Evolutionary conservation across 2,113 vertebrate species (phyloP), one percentile per base, ranked within the genome.

Genomic region (Stigmatopora nigra): DNA sequence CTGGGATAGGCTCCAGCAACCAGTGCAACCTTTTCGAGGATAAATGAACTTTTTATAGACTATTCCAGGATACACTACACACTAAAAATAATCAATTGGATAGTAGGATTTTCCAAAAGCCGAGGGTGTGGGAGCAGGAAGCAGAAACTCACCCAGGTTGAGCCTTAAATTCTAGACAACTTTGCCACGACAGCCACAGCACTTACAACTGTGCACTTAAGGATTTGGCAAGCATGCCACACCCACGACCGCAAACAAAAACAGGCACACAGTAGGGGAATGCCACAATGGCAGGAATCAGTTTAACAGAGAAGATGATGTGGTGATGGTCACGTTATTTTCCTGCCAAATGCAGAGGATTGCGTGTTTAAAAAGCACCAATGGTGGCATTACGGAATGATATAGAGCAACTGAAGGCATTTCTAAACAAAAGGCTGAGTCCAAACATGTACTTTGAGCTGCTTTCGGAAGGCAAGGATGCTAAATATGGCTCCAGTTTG

Each of bases 171-270:
- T 76, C 59, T 1, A 68, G 53, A 25, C 64, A 64, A 68, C 71
- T 72, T 64, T 58, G 61, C 72, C 68, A 69, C 73, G 67, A 25
- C 56, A 58, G 68, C 75, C 72, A 48, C 52, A 58, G 68, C 71
- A 79, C 69, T 68, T 61, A 78, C 51, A 65, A 70, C 75, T 70
- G 70, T 15, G 63, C 64, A 82, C 69, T 71, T 2, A 14, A 35
- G 60, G 65, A 78, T 65, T 55, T 71, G 66, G 65, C 56, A 75
- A 72, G 56, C 67, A 67, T 61, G 61, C 68, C 77, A 76, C 77
- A 79, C 82, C 84, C 82, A 75, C 22, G 25, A 64, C 73, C 70
- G 52, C 74, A 79, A 69, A 79, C 64, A 71, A 82, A 80, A 71
- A 72, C 62, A 52, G 38, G 63, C 69, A 68, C 46, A 15, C 5